phyloP scores from a whole-genome alignment of 2,888 invertebrate genomes.

The Scaptomyza tumidula region DNA sequence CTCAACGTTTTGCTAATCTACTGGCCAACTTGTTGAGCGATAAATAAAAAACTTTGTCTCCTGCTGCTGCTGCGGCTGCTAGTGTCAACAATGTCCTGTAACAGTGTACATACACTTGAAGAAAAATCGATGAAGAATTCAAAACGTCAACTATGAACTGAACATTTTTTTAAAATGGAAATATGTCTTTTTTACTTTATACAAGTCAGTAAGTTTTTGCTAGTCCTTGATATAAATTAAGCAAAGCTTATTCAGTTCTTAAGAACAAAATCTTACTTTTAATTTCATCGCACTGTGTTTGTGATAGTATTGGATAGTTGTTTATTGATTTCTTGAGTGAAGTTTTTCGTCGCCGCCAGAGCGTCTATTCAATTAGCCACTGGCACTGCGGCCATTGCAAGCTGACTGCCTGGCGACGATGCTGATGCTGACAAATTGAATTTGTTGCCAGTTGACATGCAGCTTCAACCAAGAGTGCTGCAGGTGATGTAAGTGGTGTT shows the following conservation, averaged over 20 bases:
- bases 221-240: too few species aligned
- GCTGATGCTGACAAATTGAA: conserved; percentile 77
- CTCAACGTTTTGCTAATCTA: conserved; percentile 58
- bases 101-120: background rate
- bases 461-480: conserved; percentile 8
- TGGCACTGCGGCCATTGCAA: conserved; percentile 53
- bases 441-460: conserved; percentile 63
- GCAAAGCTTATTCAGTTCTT: too few species aligned
- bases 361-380: conserved; percentile 67
- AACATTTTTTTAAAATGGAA: too few species aligned
- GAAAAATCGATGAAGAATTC: background rate
- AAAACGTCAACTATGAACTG: too few species aligned
- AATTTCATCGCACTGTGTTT: background rate
- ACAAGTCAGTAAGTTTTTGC: background rate
- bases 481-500: background rate
- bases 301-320: background rate
- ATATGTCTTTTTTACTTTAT: too few species aligned
- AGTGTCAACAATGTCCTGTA: background rate
- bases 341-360: conserved; percentile 35
- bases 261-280: background rate
- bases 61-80: background rate
- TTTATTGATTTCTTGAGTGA: conserved; percentile 29
- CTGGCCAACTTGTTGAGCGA: conserved; percentile 75
- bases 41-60: conserved; percentile 56
- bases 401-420: conserved; percentile 43